phyloP scores from a whole-genome alignment of 2,797 vertebrate genomes.

The Aplochiton taeniatus region DNA sequence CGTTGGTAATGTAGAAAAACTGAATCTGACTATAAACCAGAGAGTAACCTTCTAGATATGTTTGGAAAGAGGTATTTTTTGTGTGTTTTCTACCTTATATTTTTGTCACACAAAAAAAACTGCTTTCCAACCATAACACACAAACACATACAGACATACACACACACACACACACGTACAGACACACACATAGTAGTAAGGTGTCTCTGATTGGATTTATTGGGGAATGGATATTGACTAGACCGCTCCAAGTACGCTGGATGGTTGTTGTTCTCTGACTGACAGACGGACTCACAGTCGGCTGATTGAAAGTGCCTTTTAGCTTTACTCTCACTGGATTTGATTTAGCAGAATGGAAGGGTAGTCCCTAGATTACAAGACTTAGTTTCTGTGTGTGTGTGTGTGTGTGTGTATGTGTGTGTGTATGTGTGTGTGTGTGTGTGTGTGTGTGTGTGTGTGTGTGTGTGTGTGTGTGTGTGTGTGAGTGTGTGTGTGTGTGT shows the following conservation, averaged over 20 bases:
- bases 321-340: conserved; percentile 76
- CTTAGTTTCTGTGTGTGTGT: conserved; percentile 50
- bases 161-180: conserved; percentile 20
- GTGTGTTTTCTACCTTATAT: too few species aligned
- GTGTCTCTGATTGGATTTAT: conserved; percentile 77
- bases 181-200: conserved; percentile 38
- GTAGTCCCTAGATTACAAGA: conserved; percentile 72
- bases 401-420: conserved; percentile 58
- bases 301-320: conserved; percentile 81
- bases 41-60: too few species aligned
- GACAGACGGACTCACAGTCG: conserved; percentile 72
- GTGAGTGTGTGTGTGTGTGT: not conserved
- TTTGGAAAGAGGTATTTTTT: too few species aligned
- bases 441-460: conserved; percentile 1
- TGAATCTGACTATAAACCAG: too few species aligned
- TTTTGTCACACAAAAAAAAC: too few species aligned
- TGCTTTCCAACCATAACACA: not conserved
- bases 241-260: conserved; percentile 74
- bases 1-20: too few species aligned
- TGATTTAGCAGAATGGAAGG: conserved; percentile 79
- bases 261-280: conserved; percentile 78
- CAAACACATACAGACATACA: not conserved
- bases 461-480: not conserved
- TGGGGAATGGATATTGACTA: conserved; percentile 78
- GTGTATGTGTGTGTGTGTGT: conserved; percentile 38